phyloP scores from a whole-genome alignment of 2,888 invertebrate genomes.

The Idaea straminata region DNA sequence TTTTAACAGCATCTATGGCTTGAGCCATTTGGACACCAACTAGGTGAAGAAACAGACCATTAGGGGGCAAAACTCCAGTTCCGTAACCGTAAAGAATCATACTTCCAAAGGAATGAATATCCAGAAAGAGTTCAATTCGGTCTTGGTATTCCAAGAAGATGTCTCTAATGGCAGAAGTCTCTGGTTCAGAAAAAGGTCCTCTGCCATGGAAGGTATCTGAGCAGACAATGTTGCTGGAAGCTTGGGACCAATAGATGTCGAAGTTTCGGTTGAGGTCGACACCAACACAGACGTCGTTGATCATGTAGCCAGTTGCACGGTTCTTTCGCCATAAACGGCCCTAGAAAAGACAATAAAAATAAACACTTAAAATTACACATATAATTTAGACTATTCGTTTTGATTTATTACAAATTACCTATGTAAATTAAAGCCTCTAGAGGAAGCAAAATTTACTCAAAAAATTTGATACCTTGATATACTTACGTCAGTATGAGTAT shows the following conservation, averaged over 20 bases:
- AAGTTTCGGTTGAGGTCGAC: slow-evolving; percentile 90
- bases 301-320: slow-evolving; percentile 55
- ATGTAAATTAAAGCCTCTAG: too few species aligned
- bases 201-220: slow-evolving; percentile 82
- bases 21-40: slow-evolving; percentile 63
- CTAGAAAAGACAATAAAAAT: slow-evolving; percentile 46
- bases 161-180: slow-evolving; percentile 79
- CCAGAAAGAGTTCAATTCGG: slow-evolving; percentile 82
- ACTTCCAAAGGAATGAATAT: slow-evolving; percentile 87
- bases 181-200: slow-evolving; percentile 83
- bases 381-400: background rate
- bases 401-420: too few species aligned
- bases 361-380: background rate
- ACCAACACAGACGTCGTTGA: slow-evolving; percentile 76
- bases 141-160: slow-evolving; percentile 70
- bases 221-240: slow-evolving; percentile 75
- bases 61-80: slow-evolving; percentile 65
- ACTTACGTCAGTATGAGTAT: slow-evolving; percentile 70
- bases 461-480: background rate
- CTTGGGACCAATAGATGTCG: slow-evolving; percentile 82
- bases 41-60: slow-evolving; percentile 60
- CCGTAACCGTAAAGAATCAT: slow-evolving; percentile 73
- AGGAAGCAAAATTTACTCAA: too few species aligned
- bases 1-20: slow-evolving; percentile 70
- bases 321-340: slow-evolving; percentile 85